Evolutionary conservation across 30 jellyfish, hydroid and myxozoan species (phyloP), one percentile per base, ranked within the genome.

Genomic region (Chrysaora quinquecirrha): DNA sequence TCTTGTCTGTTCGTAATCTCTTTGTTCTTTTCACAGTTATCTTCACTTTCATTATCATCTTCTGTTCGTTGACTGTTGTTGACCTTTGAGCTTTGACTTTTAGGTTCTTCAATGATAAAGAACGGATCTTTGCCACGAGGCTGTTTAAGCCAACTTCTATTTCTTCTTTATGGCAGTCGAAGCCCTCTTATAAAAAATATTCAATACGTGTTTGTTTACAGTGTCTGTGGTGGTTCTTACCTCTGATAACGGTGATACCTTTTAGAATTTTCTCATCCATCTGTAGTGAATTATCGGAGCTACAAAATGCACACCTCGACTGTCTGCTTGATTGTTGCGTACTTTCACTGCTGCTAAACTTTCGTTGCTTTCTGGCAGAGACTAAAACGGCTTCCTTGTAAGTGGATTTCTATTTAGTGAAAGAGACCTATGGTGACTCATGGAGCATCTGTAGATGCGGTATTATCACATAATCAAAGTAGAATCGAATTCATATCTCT

Each of bases 201-300:
- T 43, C 58, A 43, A 43, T 43, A 43, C 9, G 9, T 43, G 58
- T 43, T 43, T 43, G 58, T 16, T 43, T 43, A 43, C 58, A 43
- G 58, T 9, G 58, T 43, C 58, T 43, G 58, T 43, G 58, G 58
- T 43, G 58, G 58, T 43, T 16, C 58, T 43, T 43, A 43, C 58
- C 58, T 43, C 58, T 43, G 58, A 43, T 43, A 43, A 6, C 16
- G 58, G 58, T 43, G 58, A 43, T 43, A 43, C 12, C 58, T 43
- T 43, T 43, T 43, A 16, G 16, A 43, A 43, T 43, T 43, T 43
- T 43, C 58, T 43, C 58, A 43, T 43, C 16, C 58, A 43, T 43
- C 58, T 43, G 58, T 43, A 6, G 58, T 43, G 58, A 43, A 43
- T 43, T 43, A 43, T 43, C 58, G 58, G 58, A 43, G 58, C 58